phyloP scores from a whole-genome alignment of 2,888 invertebrate species.

The Hartigia nigra region DNA sequence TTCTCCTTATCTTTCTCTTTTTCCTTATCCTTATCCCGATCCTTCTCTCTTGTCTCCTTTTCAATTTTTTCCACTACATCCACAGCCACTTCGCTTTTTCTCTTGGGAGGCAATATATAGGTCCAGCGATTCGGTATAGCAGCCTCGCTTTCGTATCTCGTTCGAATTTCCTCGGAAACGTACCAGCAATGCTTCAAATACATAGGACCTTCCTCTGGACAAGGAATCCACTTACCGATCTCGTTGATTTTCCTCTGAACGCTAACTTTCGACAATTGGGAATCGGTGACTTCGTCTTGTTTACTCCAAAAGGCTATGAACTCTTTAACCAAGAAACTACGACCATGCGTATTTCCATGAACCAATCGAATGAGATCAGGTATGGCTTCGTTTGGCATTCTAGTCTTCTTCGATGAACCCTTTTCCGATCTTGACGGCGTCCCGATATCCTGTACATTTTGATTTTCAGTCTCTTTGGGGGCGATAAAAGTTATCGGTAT shows the following conservation, averaged over 20 bases:
- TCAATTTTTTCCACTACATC: constrained; percentile 27
- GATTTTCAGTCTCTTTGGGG: constrained; percentile 34
- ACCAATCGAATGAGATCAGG: constrained; percentile 74
- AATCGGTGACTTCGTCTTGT: constrained; percentile 55
- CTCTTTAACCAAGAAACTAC: constrained; percentile 72
- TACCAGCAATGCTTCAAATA: constrained; percentile 75
- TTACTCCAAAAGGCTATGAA: constrained; percentile 72
- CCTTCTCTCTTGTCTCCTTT: constrained; percentile 29
- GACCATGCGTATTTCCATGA: constrained; percentile 74
- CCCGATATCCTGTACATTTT: constrained; percentile 9
- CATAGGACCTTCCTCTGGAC: constrained; percentile 69
- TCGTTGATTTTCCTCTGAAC: constrained; percentile 70
- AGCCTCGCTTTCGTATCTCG: constrained; percentile 68
- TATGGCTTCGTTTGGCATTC: constrained; percentile 68
- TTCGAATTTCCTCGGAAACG: constrained; percentile 70
- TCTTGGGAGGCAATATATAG: constrained; percentile 61
- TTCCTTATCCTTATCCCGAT: constrained; percentile 36
- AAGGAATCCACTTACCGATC: constrained; percentile 72
- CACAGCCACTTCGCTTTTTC: constrained; percentile 29
- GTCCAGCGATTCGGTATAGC: constrained; percentile 71
- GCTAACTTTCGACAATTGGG: constrained; percentile 63
- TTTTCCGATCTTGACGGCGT: not conserved
- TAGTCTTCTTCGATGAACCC: constrained; percentile 58
- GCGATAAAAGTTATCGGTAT: constrained; percentile 47
- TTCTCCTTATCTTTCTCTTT: constrained; percentile 34